Percentiles rank a stretch among this genome's conserved stretches.
These are phyloP conservation scores for Argyrosomus regius DNA, from an alignment of 2,797 vertebrate genomes.

Conservation along the genomic window DNA sequence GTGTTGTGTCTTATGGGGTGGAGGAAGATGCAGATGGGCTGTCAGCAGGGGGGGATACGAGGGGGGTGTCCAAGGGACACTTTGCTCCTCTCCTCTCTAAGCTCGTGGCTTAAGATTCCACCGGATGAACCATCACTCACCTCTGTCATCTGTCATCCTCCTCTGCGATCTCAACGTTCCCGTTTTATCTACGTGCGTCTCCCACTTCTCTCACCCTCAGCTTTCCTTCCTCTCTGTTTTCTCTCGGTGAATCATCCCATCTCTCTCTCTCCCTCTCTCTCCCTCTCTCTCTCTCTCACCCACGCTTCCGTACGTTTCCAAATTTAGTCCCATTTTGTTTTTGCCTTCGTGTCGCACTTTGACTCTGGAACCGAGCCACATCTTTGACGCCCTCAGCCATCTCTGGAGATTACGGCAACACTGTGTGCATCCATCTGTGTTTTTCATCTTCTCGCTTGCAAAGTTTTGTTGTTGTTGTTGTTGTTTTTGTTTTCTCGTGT, in stretches of 20 bases:
- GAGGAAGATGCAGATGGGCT: slow-evolving; percentile 59
- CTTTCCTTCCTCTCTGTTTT: slow-evolving; percentile 37
- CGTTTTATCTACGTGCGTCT: neutral
- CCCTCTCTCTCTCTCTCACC: slow-evolving; percentile 48
- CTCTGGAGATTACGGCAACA: slow-evolving; percentile 60
- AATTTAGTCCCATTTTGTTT: slow-evolving; percentile 72
- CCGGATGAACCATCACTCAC: slow-evolving; percentile 6
- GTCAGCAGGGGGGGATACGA: slow-evolving; percentile 22
- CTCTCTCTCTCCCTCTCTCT: slow-evolving; percentile 17
- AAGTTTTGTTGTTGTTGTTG: neutral
- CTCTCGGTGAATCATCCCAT: slow-evolving; percentile 62
- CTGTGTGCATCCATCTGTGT: slow-evolving; percentile 65
- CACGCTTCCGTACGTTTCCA: slow-evolving; percentile 60
- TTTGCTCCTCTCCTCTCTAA: slow-evolving; percentile 21
- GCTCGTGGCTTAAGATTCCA: neutral
- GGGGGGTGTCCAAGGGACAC: slow-evolving; percentile 10
- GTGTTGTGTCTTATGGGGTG: slow-evolving; percentile 50
- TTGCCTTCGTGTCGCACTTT: slow-evolving; percentile 33
- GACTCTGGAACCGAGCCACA: slow-evolving; percentile 51
- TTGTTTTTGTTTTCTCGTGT: neutral
- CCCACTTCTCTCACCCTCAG: slow-evolving; percentile 36
- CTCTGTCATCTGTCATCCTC: slow-evolving; percentile 21
- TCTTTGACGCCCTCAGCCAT: slow-evolving; percentile 55
- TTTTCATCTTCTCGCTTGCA: slow-evolving; percentile 33
- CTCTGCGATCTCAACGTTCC: slow-evolving; percentile 8